These are phyloP conservation scores for Caenorhabditis sp. DNA, from an alignment of 2,888 invertebrate genomes.

Conservation along the genomic window DNA sequence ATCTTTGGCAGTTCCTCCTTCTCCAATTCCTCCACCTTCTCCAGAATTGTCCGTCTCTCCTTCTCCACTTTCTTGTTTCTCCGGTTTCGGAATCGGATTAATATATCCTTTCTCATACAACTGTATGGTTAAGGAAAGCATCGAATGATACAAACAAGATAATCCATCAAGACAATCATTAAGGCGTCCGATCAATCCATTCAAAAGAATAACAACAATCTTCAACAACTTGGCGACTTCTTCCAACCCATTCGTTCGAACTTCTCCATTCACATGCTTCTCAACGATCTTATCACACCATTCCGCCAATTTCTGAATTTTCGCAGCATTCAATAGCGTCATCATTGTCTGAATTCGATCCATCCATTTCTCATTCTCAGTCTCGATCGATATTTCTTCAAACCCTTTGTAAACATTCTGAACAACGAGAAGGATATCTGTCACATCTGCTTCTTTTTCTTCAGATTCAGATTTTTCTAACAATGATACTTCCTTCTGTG, in stretches of 20 bases:
- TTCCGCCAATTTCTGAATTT: constrained; percentile 6
- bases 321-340: constrained; percentile 9
- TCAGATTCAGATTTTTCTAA: not conserved
- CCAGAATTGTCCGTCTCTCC: constrained; percentile 68
- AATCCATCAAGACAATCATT: constrained; percentile 20
- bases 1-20: constrained; percentile 74
- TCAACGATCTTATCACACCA: not conserved
- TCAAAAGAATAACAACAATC: constrained; percentile 11
- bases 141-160: constrained; percentile 25
- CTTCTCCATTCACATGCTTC: constrained; percentile 12
- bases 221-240: constrained; percentile 15
- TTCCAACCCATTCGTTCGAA: constrained; percentile 3
- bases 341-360: constrained; percentile 20
- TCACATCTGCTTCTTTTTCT: constrained; percentile 20
- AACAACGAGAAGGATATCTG: constrained; percentile 16
- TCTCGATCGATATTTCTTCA: not conserved
- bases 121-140: constrained; percentile 46
- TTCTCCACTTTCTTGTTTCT: constrained; percentile 79
- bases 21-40: constrained; percentile 62
- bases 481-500: too few relatives aligned
- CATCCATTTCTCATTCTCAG: constrained; percentile 25
- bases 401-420: constrained; percentile 29
- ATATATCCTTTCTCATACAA: constrained; percentile 81
- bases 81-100: constrained; percentile 76
- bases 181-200: constrained; percentile 7